Conservation (phyloP, 2,113 vertebrate species). For the Condylura cristata region DNA sequence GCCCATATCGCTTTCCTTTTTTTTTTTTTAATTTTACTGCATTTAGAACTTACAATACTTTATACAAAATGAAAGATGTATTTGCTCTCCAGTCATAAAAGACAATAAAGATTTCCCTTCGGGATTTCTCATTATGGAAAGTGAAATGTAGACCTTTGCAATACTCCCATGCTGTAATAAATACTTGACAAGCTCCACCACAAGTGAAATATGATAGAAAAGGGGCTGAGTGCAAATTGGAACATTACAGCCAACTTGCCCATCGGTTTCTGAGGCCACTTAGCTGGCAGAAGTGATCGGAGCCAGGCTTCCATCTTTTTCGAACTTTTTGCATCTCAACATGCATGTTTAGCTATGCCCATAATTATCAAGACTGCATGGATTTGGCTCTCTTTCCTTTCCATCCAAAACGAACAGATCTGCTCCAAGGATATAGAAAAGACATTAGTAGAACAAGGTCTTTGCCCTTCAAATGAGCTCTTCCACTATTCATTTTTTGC, state of each 20-base stretch:
- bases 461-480: background rate
- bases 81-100: constrained; percentile 42
- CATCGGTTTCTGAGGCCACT: background rate
- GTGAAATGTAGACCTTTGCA: background rate
- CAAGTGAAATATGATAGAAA: constrained; percentile 38
- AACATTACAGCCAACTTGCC: background rate
- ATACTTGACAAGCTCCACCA: constrained; percentile 11
- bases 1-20: background rate
- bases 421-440: constrained; percentile 14
- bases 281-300: background rate
- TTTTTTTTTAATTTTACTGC: constrained; percentile 9
- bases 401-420: background rate
- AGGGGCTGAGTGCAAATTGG: background rate
- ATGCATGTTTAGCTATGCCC: background rate
- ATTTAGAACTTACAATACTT: constrained; percentile 49
- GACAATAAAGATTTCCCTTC: constrained; percentile 54
- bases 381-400: background rate
- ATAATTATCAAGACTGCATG: background rate
- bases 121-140: constrained; percentile 48
- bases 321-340: background rate
- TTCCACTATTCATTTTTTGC: background rate
- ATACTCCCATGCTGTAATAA: background rate
- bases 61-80: constrained; percentile 55
- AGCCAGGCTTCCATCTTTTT: background rate
- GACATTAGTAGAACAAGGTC: background rate